Conservation (phyloP, 2,797 vertebrate genomes). For the Morus bassanus region DNA sequence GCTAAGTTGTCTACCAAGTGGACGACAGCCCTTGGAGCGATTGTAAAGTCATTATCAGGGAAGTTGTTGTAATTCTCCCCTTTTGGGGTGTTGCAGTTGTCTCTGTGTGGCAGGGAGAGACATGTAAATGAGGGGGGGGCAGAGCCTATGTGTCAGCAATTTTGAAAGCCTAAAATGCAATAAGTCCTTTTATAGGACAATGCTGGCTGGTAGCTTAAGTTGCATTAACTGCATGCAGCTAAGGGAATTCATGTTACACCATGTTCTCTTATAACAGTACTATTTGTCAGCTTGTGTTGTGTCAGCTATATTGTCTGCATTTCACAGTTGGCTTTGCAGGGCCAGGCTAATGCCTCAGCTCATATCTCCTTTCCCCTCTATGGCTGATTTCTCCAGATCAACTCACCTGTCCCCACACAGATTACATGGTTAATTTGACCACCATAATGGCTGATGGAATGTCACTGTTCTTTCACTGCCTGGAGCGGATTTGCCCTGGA, state of each 20-base stretch:
- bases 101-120: background rate
- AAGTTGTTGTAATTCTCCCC: background rate
- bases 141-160: background rate
- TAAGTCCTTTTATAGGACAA: background rate
- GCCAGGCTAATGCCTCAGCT: background rate
- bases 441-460: background rate
- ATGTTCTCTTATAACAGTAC: no score
- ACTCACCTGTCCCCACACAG: accelerated
- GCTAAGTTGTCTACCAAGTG: background rate
- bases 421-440: background rate
- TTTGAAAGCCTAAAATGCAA: background rate
- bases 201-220: background rate
- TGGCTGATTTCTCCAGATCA: background rate
- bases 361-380: accelerated
- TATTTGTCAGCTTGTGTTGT: background rate
- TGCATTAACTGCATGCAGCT: background rate
- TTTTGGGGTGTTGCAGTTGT: background rate
- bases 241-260: background rate
- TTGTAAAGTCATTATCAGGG: background rate
- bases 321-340: background rate
- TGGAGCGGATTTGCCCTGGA: background rate
- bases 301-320: background rate
- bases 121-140: background rate
- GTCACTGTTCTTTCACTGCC: accelerated
- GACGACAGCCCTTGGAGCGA: background rate